Evolutionary conservation across 2,888 invertebrate genomes (phyloP), one percentile per base, ranked within the genome.

Genomic region (Meloe dianella): DNA sequence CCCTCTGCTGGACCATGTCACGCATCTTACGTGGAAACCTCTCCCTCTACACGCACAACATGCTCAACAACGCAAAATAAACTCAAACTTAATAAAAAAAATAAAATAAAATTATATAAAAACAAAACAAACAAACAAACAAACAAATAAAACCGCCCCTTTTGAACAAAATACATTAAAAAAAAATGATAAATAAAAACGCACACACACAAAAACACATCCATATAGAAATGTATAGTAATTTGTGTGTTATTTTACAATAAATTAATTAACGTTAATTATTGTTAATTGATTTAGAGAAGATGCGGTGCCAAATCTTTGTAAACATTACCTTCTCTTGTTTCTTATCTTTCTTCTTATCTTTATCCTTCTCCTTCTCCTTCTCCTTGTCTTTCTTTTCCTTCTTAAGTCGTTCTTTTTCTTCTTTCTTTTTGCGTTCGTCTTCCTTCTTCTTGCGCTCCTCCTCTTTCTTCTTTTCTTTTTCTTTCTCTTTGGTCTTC

Each of bases 11-110:
- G 83, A 91, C 90, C 87, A 91, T 87, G 88, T 91, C 91, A 85
- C 91, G 90, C 90, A 90, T 91, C 90, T 91, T 91, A 88, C 90
- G 90, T 83, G 91, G 91, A 87, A 90, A 91, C 87, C 89, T 89
- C 88, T 91, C 91, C 89, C 90, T 89, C 88, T 84, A 83, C 80
- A 83, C 82, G 82, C 81, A 80, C 81, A 83, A 81, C 81, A 81
- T 80, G 80, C 81, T 80, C 79, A 78, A 77, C 78, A 80, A 79
- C 76, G 78, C 77, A 82, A 76, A 73, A 76, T 70, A 74, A 66
- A 77, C 70, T 72, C 70, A 77, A 73, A 71, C 68, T 66, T 64
- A 71, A 70, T 70, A 75, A 69, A 64, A 73, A 78, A 74, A 75
- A 75, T 47, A 57, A 63, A 63, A 58, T 10, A 30, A 41, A 32